phyloP scores from a whole-genome alignment of 2,888 invertebrate genomes.

The Clanis bilineata region DNA sequence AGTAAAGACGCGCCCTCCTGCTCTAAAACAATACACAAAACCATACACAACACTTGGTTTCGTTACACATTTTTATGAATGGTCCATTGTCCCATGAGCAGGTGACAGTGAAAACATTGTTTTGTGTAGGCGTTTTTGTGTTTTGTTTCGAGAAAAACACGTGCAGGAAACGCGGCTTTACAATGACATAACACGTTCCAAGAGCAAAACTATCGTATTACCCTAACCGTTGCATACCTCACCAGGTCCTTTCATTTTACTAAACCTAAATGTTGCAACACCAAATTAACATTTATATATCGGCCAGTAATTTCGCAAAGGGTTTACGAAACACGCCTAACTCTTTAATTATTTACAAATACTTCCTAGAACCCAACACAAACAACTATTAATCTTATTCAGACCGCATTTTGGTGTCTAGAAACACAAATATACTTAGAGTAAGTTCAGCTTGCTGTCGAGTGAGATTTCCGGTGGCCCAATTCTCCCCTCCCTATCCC shows the following conservation, averaged over 20 bases:
- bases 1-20: no score
- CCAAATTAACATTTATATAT: constrained; percentile 17
- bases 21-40: no score
- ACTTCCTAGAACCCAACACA: constrained; percentile 13
- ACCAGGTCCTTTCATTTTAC: constrained; percentile 24
- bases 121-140: no score
- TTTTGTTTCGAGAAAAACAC: no score
- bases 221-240: constrained; percentile 13
- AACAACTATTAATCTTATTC: background rate
- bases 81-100: no score
- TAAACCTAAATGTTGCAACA: constrained; percentile 13
- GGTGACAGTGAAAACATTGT: no score
- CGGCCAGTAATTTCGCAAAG: constrained; percentile 15
- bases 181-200: background rate
- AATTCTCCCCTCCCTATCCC: no score
- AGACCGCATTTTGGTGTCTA: background rate
- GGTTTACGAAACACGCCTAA: constrained; percentile 13
- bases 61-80: no score
- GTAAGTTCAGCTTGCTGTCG: no score
- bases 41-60: no score
- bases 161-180: no score
- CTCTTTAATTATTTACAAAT: constrained; percentile 12
- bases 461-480: no score
- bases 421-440: background rate
- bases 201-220: background rate